Conservation (phyloP, 2,888 invertebrate species). For the Baccha elongata region DNA sequence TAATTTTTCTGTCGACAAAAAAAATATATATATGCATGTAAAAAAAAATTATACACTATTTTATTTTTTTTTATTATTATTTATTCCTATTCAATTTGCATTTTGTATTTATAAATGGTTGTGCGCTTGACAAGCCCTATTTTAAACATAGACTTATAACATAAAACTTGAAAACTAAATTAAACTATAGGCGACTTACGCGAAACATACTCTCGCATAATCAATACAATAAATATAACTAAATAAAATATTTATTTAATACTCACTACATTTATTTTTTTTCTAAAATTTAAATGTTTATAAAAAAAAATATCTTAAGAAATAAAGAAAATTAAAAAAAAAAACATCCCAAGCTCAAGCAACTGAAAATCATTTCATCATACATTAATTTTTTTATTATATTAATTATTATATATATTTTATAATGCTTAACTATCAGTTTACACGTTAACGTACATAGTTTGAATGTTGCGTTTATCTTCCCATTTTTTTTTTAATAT, state of each 20-base stretch:
- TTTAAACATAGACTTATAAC: slow-evolving; percentile 44
- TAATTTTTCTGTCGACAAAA: slow-evolving; percentile 45
- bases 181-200: slow-evolving; percentile 64
- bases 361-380: slow-evolving; percentile 59
- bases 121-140: slow-evolving; percentile 49
- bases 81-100: slow-evolving; percentile 33
- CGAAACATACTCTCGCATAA: slow-evolving; percentile 56
- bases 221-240: slow-evolving; percentile 70
- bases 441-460: slow-evolving; percentile 52
- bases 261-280: slow-evolving; percentile 47
- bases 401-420: slow-evolving; percentile 5
- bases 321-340: background rate
- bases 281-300: background rate
- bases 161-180: slow-evolving; percentile 59
- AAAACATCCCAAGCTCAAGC: slow-evolving; percentile 68
- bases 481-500: slow-evolving; percentile 7
- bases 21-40: slow-evolving; percentile 50
- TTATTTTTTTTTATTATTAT: slow-evolving; percentile 20
- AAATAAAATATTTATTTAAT: slow-evolving; percentile 48
- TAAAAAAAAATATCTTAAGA: slow-evolving; percentile 11
- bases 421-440: slow-evolving; percentile 62
- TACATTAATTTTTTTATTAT: slow-evolving; percentile 28
- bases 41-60: slow-evolving; percentile 58
- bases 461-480: slow-evolving; percentile 27
- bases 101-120: slow-evolving; percentile 44